Base-by-base conservation (phyloP, 2,797 vertebrate species). In the Cirrhinus molitorella region DNA sequence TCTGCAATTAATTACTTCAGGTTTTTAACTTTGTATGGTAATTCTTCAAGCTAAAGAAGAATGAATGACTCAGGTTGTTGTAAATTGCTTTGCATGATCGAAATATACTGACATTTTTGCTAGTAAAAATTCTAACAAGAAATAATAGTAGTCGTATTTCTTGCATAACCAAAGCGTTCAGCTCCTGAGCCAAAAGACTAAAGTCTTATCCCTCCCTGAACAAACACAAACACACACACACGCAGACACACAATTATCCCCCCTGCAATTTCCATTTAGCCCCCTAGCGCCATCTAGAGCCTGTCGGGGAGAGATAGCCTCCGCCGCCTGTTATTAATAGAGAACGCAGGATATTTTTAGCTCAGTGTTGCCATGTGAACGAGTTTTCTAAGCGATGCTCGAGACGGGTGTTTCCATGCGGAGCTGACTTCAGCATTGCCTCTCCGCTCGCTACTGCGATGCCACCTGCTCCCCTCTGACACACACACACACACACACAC, bases 281-380 rank as follows among this genome's bases (percentile, higher is more conserved):
- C 77, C 90, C 88, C 84, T 90, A 91, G 92, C 92, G 80, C 94
- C 94, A 95, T 94, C 94, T 93, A 92, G 93, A 91, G 94, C 85
- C 34, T 72, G 57, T 67, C 43, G 76, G 75, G 23, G 55, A n/a
- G n/a, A 49, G 78, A 25, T 68, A 13, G 21, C 19, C 59, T 87
- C 80, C 80, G 85, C 85, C 79, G 67, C 84, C 89, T 88, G 85
- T 92, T 96, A 96, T 95, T 94, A 94, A 93, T 94, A 94, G 94
- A 90, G 84, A 80, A 31, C 80, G 86, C 84, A 63, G 76, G 93
- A 89, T 96, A 95, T 96, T 95, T 96, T 95, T 96, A 95, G 94
- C 93, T 85, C 90, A 21, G 91, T 95, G 95, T 96, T 96, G 94
- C 95, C 94, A 96, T 95, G 95, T 95, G 92, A 93, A 94, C 91